These are phyloP conservation scores for Tringa solitaria DNA, from an alignment of 2,113 vertebrate genomes.

Conservation along the genomic window DNA sequence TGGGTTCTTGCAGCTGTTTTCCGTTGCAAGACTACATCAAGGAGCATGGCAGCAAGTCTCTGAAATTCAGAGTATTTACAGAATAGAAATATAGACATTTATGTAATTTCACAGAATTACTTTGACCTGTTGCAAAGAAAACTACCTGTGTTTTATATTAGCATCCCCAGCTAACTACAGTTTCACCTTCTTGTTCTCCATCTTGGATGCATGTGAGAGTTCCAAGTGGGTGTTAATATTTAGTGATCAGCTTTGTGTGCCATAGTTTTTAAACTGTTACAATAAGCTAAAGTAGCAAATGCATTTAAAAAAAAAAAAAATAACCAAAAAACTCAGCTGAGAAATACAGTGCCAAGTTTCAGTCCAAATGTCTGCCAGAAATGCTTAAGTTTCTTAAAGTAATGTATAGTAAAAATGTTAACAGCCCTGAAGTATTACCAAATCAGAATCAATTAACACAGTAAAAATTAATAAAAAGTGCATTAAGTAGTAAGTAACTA, in stretches of 20 bases:
- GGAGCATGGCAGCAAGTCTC: neutral
- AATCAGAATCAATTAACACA: neutral
- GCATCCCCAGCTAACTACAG: neutral
- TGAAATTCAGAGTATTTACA: neutral
- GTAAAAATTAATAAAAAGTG: neutral
- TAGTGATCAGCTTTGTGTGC: neutral
- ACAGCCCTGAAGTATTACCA: neutral
- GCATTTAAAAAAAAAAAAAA: neutral
- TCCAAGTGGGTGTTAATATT: neutral
- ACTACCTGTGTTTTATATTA: neutral
- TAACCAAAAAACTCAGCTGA: neutral
- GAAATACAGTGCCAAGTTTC: neutral
- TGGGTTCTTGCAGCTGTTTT: conserved; percentile 4
- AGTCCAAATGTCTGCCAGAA: neutral
- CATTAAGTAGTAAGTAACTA: neutral
- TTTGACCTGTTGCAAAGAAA: neutral
- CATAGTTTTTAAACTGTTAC: neutral
- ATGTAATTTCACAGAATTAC: neutral
- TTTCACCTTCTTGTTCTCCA: neutral
- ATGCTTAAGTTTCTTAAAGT: neutral
- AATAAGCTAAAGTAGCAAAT: neutral
- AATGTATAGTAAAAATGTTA: neutral
- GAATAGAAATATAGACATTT: neutral
- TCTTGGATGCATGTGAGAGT: neutral
- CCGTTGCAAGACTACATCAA: neutral